Base-by-base conservation (phyloP, 2,888 invertebrate species). In the Ennomos erosarius region DNA sequence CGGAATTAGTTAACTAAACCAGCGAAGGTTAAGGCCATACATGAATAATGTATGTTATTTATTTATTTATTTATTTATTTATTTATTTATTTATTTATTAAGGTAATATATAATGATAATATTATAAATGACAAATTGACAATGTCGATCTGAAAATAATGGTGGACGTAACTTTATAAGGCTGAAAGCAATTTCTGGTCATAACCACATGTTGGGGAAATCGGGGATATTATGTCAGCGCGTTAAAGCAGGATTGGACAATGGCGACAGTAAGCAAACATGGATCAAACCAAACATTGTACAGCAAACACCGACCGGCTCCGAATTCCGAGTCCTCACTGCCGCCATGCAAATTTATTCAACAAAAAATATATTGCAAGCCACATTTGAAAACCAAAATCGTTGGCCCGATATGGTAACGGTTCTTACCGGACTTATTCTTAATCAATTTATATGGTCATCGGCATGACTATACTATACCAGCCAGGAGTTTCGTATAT, bases 241-340 rank as follows among this genome's bases (percentile, higher is more conserved):
- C 42, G 46, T 51, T 53, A 59, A 55, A 57, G 37, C 79, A 78
- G 76, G 71, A 87, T 82, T 87, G 76, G 71, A 87, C 83, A 87
- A 88, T 84, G 75, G 80, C 71, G 70, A 62, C 66, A 62, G 59
- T 73, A 68, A 67, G 76, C 84, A 87, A 87, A 88, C 81, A 87
- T 65, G 78, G 79, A 75, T 75, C 78, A 83, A 80, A 76, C 75
- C 82, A 82, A 85, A 84, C 83, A 81, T 73, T 69, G 71, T 71
- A 81, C 71, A 58, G 71, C 79, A 85, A 84, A 86, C 76, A 84
- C 70, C 71, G 73, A 73, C 74, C 65, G 76, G 73, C 78, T 72
- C 74, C 71, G 73, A 71, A 76, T 75, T 72, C 74, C 71, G 73
- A 71, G 75, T 75, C 70, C 64, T 64, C 71, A 73, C 71, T 68